phyloP scores from a whole-genome alignment of 2,888 invertebrate species.

The Orchestes rusci region DNA sequence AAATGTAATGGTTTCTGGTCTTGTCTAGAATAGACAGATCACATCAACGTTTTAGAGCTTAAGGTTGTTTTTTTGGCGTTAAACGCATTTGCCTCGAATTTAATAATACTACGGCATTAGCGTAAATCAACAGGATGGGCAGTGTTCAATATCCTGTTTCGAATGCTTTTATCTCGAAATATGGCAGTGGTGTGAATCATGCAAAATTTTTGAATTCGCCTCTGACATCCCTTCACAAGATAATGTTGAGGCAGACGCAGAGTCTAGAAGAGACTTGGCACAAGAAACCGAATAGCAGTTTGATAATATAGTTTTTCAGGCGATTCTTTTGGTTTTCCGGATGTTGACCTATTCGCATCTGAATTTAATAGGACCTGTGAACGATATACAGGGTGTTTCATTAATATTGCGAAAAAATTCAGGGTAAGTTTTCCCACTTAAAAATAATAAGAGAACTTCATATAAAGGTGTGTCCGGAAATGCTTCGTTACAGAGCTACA shows the following conservation, averaged over 20 bases:
- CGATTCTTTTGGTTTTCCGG: no score
- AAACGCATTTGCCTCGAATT: conserved; percentile 24
- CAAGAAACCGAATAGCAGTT: no score
- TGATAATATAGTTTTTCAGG: no score
- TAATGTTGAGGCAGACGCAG: conserved; percentile 6
- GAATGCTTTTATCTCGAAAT: conserved; percentile 1
- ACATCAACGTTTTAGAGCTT: conserved; percentile 28
- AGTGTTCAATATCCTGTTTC: conserved; percentile 6
- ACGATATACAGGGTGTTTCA: no score
- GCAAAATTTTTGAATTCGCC: conserved; percentile 10
- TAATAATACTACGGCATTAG: no score
- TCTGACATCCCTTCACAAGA: conserved; percentile 8
- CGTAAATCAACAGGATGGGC: conserved; percentile 23
- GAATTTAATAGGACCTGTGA: conserved; percentile 3
- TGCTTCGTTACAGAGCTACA: no score
- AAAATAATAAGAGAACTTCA: no score
- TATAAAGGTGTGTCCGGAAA: no score
- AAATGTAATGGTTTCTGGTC: conserved; percentile 23
- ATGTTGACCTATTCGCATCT: conserved; percentile 9
- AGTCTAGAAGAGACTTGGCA: no score
- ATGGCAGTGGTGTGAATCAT: conserved; percentile 13
- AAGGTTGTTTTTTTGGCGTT: conserved; percentile 25
- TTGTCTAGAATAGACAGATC: no score
- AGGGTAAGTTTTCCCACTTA: no score
- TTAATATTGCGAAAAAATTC: no score